phyloP scores from a whole-genome alignment of 2,888 invertebrate species.

The Coenonympha arcania region DNA sequence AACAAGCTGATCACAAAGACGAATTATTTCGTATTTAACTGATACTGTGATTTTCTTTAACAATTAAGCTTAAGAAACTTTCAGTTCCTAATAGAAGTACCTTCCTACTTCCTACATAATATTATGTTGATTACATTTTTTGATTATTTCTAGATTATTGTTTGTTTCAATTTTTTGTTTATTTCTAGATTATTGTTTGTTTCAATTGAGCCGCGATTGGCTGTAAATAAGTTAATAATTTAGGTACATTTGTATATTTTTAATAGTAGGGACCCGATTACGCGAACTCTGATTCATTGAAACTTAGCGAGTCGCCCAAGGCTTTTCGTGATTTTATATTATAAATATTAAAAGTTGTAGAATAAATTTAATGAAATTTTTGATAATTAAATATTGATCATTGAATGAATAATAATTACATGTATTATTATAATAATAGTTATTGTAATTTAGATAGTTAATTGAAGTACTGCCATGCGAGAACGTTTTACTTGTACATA shows the following conservation, averaged over 20 bases:
- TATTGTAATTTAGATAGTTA: slow-evolving; percentile 8
- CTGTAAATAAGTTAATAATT: slow-evolving; percentile 36
- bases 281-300: slow-evolving; percentile 39
- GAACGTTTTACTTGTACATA: neutral
- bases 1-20: too few relatives aligned
- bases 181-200: too few relatives aligned
- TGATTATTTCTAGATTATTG: too few relatives aligned
- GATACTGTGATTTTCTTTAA: too few relatives aligned
- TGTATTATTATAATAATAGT: neutral
- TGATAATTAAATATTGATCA: neutral
- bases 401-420: neutral
- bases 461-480: slow-evolving; percentile 1
- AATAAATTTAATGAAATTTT: neutral
- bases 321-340: neutral
- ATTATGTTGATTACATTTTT: too few relatives aligned
- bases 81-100: too few relatives aligned
- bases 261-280: slow-evolving; percentile 53
- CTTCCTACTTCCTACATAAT: too few relatives aligned
- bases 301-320: neutral
- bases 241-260: slow-evolving; percentile 31
- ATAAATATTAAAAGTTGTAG: neutral
- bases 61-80: too few relatives aligned
- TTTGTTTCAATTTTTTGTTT: too few relatives aligned
- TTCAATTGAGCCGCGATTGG: slow-evolving; percentile 11
- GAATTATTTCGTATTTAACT: too few relatives aligned